phyloP scores from a whole-genome alignment of 2,888 invertebrate genomes.

The Leuctra nigra region DNA sequence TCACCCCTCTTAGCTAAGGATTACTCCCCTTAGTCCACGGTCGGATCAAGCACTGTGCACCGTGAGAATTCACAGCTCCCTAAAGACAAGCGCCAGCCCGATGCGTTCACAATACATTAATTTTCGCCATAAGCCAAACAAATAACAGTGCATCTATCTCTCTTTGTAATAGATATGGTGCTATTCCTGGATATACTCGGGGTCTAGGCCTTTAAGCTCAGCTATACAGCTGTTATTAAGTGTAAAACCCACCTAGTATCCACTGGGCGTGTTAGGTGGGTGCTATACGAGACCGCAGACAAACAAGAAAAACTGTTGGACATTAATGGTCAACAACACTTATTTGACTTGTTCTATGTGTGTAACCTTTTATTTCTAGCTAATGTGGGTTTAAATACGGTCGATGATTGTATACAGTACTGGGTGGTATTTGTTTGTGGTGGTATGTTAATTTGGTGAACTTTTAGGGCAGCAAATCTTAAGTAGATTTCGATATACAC shows the following conservation, averaged over 20 bases:
- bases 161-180: conserved; percentile 12
- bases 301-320: no score
- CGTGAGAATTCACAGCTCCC: conserved; percentile 18
- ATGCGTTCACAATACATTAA: conserved; percentile 18
- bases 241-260: neutral
- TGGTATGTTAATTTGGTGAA: no score
- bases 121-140: conserved; percentile 17
- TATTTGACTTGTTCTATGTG: neutral
- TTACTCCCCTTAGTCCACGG: conserved; percentile 1
- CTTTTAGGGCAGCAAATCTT: no score
- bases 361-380: neutral
- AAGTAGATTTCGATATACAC: no score
- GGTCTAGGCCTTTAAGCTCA: conserved; percentile 13
- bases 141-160: conserved; percentile 8
- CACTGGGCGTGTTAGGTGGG: neutral
- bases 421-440: no score
- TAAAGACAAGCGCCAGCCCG: conserved; percentile 12
- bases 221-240: conserved; percentile 5
- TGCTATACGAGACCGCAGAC: no score
- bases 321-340: no score
- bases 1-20: conserved; percentile 9
- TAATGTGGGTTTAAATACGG: no score
- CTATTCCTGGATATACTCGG: conserved; percentile 4
- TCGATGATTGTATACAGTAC: no score
- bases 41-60: neutral